phyloP scores from a whole-genome alignment of 2,113 vertebrate species.

The Hiodon alosoides region DNA sequence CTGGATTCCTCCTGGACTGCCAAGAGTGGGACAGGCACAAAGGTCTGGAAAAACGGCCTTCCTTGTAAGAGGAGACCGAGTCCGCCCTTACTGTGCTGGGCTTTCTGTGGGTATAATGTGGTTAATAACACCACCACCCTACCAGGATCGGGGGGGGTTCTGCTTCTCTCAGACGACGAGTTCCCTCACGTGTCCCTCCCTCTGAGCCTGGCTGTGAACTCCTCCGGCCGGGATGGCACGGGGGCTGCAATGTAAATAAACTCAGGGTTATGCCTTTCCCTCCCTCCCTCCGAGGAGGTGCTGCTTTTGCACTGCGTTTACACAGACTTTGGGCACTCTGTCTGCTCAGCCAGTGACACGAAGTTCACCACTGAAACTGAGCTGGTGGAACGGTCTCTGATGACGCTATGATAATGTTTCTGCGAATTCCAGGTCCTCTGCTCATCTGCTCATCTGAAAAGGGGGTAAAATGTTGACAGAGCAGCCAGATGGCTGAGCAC shows the following conservation, averaged over 20 bases:
- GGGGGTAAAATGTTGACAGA: too few species aligned
- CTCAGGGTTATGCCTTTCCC: background rate
- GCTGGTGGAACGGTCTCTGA: background rate
- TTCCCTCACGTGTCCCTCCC: too few species aligned
- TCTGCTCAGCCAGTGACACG: background rate
- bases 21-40: background rate
- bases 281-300: background rate
- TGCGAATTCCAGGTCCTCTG: too few species aligned
- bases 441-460: background rate
- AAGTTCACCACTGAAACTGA: too few species aligned
- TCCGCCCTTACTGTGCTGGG: background rate
- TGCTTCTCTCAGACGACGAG: background rate
- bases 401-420: background rate
- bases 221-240: background rate
- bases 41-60: constrained; percentile 5
- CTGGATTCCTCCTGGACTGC: background rate
- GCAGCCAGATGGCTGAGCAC: too few species aligned
- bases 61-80: background rate
- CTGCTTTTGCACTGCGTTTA: background rate
- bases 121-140: background rate
- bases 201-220: background rate
- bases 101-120: background rate
- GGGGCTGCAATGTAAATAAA: background rate
- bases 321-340: background rate
- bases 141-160: background rate